Base-by-base conservation (phyloP, 2,797 vertebrate species). In the Danio choprae region DNA sequence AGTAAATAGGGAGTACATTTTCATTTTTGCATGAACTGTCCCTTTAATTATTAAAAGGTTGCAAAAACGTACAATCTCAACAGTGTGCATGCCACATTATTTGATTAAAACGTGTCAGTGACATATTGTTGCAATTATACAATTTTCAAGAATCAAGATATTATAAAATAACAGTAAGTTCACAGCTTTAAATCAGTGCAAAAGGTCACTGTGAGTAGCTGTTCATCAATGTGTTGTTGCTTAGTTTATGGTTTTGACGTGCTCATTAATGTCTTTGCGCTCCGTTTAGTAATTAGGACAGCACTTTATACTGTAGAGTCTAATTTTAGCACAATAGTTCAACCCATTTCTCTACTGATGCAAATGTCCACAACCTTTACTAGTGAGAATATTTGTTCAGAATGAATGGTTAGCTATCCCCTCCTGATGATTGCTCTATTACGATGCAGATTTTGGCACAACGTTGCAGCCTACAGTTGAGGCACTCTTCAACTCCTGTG, bases 261-360 rank as follows among this genome's bases (percentile, higher is more conserved):
- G 69, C 38, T 58, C 13, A 29, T 56, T 56, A 56, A 53, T 22
- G 6, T 40, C 36, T 70, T 53, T 70, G 51, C 13, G 13, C 51
- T 71, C 48, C 68, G 4, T 55, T 71, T 41, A 55, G 53, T 56
- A 72, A 58, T 72, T 56, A 56, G 69, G 51, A 43, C 7, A 2
- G n/a, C 51, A 22, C 51, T 72, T 70, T 56, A 71, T 71, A 71
- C 51, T 56, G 51, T n/a, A 1, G 4, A 9, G 51, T 22, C 38
- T 58, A 44, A 58, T 72, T 72, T 58, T 58, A 44, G 69, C 13
- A 15, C 53, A 58, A 48, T 29, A 3, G 3, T 11, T 5, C 12
- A 15, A 38, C 16, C 38, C 38, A 41, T 63, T 43, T 16, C 38
- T 41, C 16, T 41, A 41, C 36, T 40, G 16, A 40, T 53, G 48